phyloP scores from a whole-genome alignment of 2,888 invertebrate genomes.

The Drosophila neonasuta region DNA sequence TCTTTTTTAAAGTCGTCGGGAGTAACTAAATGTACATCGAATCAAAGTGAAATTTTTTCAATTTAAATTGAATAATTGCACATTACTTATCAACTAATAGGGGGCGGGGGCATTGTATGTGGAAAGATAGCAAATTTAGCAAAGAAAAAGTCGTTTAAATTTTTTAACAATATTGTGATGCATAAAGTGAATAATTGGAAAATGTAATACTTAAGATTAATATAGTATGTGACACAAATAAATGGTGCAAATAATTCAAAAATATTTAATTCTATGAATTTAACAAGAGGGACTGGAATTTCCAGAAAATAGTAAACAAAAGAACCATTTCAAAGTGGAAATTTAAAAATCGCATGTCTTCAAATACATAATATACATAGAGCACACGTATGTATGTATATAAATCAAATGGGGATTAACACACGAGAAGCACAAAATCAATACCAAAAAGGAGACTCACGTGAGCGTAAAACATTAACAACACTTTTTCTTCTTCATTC shows the following conservation, averaged over 20 bases:
- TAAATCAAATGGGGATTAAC: constrained; percentile 55
- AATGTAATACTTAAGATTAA: constrained; percentile 65
- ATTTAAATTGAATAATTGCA: constrained; percentile 56
- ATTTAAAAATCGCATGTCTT: constrained; percentile 57
- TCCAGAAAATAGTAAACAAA: constrained; percentile 29
- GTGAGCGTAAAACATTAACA: constrained; percentile 78
- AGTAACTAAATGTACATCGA: constrained; percentile 23
- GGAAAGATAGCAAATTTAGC: constrained; percentile 44
- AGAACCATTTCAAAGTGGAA: constrained; percentile 42
- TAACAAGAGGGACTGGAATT: constrained; percentile 26
- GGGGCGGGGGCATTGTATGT: constrained; percentile 19
- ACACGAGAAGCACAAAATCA: constrained; percentile 70
- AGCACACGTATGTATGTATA: constrained; percentile 7
- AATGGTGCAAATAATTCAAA: constrained; percentile 50
- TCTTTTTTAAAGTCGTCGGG: constrained; percentile 16
- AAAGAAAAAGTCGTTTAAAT: constrained; percentile 42
- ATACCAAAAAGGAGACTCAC: constrained; percentile 77
- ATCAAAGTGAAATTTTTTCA: constrained; percentile 21
- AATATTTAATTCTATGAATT: constrained; percentile 21
- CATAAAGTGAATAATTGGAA: constrained; percentile 36
- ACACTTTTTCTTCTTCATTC: constrained; percentile 55
- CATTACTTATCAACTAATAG: constrained; percentile 65
- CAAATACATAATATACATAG: constrained; percentile 14
- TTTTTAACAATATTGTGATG: constrained; percentile 67
- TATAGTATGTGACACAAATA: constrained; percentile 42